Evolutionary conservation across 2,888 invertebrate genomes (phyloP), one percentile per base, ranked within the genome.

Genomic region (Norana najaformis): DNA sequence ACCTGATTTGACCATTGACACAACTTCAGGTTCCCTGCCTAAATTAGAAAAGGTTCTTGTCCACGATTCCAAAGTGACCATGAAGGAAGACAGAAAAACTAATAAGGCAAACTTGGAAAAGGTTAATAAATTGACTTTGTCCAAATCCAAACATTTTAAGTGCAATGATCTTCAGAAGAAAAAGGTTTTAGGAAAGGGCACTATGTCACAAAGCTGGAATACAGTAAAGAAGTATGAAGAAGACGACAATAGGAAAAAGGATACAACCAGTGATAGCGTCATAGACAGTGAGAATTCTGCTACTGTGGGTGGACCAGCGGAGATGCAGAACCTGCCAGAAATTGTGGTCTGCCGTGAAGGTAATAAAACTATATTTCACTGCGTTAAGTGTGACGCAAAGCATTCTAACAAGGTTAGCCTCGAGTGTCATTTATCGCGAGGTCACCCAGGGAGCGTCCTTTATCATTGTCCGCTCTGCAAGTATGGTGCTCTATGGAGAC

Each of bases 371-470:
- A 16, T 36, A 85, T 85, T 85, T 85, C 85, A 6, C 37, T 85
- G 85, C 14, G 85, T 85, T 8, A 85, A 85, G 16, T 85, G 85
- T 14, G 14, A 36, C 18, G 3, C 23, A 35, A 36, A 6, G 85
- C 37, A 36, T 5, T 35, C 85, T 5, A 85, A 37, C 85, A 85
- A 85, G 85, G 37, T 37, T 36, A 36, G 85, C 37, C 85, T 85
- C 18, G 85, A 85, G 37, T 85, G n/a, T 85, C 85, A 85, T 85
- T 37, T 85, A 23, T 85, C 85, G 16, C 85, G 85, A 36, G 18
- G 37, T 37, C 85, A 85, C 37, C 85, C 37, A 35, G 85, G 85
- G 36, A 85, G 85, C 37, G 34, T 85, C 34, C 36, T 85, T 23
- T 85, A 85, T 36, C 35, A 85, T 5, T 85, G 85, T 36, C 85